A percentile compares a stretch with the other conserved stretches of the same genome.
phyloP scores from a whole-genome alignment of 2,113 vertebrate species.

The Oryzias curvinotus region DNA sequence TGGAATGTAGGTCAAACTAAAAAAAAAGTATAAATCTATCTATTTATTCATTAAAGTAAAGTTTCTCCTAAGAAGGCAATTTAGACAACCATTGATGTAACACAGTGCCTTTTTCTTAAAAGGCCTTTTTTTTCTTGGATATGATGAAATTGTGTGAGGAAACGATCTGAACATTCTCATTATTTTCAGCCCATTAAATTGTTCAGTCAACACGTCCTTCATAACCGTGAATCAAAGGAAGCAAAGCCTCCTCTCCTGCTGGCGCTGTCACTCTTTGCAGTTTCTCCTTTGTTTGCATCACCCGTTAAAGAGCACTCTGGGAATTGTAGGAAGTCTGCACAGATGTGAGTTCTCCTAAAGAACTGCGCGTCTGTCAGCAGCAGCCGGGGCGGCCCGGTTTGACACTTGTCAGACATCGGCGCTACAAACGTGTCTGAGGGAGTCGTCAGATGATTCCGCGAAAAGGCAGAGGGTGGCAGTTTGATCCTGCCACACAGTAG shows the following conservation, averaged over 20 bases:
- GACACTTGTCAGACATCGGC: conserved; percentile 36
- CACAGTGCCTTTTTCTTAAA: too few relatives aligned
- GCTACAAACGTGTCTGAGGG: conserved; percentile 21
- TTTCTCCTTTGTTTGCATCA: background rate
- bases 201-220: background rate
- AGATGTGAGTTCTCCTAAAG: conserved; percentile 18
- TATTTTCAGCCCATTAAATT: background rate
- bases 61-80: too few relatives aligned
- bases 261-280: background rate
- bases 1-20: too few relatives aligned
- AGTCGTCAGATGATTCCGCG: conserved; percentile 16
- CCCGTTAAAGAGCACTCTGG: background rate
- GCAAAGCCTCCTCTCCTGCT: background rate
- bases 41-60: too few relatives aligned
- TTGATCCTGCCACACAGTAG: conserved; percentile 30
- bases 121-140: too few relatives aligned
- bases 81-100: too few relatives aligned
- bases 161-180: background rate
- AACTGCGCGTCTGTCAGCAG: conserved; percentile 25
- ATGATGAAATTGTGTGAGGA: too few relatives aligned
- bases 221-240: background rate
- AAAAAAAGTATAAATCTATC: too few relatives aligned
- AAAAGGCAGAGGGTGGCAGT: conserved; percentile 52
- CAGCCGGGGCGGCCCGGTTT: background rate
- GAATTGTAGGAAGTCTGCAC: conserved; percentile 9